Conservation (phyloP, 2,113 vertebrate genomes). For the Pachycephala philippinensis region DNA sequence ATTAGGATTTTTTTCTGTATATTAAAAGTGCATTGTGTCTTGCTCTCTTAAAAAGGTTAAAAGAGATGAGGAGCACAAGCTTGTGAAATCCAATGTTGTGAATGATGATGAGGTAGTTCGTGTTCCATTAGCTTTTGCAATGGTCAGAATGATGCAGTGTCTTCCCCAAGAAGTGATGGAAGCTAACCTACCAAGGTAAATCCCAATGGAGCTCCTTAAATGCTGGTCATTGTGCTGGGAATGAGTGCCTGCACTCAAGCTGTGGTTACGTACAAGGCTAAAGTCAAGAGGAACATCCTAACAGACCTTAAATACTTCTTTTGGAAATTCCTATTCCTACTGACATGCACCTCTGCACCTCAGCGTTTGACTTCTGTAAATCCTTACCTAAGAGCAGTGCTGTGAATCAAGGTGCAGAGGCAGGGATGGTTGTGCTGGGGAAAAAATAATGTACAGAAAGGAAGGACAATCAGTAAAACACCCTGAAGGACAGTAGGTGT, state of each 20-base stretch:
- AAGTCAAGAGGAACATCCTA: not conserved
- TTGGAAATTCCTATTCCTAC: not conserved
- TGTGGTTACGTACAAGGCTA: rapidly evolving
- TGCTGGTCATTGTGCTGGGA: not conserved
- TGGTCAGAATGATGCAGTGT: slow-evolving; percentile 93
- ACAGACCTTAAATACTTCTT: not conserved
- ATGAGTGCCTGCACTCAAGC: not conserved
- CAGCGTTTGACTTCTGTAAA: not conserved
- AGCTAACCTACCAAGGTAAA: slow-evolving; percentile 85
- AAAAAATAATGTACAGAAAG: not conserved
- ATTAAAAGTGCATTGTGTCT: not conserved
- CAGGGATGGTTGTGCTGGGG: not conserved
- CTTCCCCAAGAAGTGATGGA: slow-evolving; percentile 89
- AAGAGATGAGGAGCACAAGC: slow-evolving; percentile 92
- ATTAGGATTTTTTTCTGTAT: not conserved
- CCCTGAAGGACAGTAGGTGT: not conserved
- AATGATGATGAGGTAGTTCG: slow-evolving; percentile 92
- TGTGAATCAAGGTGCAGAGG: not conserved
- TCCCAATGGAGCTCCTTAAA: not conserved
- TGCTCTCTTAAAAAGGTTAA: slow-evolving; percentile 78
- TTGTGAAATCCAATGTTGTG: slow-evolving; percentile 85
- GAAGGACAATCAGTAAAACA: not conserved
- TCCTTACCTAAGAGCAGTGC: not conserved
- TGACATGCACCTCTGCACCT: not conserved
- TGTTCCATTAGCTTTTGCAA: slow-evolving; percentile 91